Evolutionary conservation across 2,113 vertebrate species (phyloP), one percentile per base, ranked within the genome.

Genomic region (Macroglossus sobrinus): DNA sequence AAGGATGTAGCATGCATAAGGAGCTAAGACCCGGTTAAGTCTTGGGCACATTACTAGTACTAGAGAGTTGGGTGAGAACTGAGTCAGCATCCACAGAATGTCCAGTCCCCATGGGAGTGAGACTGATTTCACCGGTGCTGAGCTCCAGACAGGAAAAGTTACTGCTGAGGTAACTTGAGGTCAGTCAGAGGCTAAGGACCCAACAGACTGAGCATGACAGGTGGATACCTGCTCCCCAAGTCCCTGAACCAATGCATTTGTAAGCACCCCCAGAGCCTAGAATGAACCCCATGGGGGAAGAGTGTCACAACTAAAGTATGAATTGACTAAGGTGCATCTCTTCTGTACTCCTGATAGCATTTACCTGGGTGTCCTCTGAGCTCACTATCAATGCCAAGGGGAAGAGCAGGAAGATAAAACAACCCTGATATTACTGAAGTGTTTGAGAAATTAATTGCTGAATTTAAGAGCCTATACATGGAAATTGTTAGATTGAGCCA

Each of bases 391-490:
- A 40, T 1, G 4, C 5, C 7, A 15, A 50, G 30, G 33, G 7
- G 40, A 79, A 50, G 30, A 79, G 53, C 33, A 66, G 3, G 43
- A 88, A 78, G 78, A 78, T 71, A 57, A 69, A 61, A 61, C 35
- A 84, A 33, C n/a, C 5, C 12, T 45, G 33, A 6, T 75, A 24
- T 50, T 33, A 28, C 33, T 13, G 38, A 50, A 80, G 71, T 50
- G 28, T 84, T 55, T 35, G 71, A 55, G 55, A 57, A 96, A 84
- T 26, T 57, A 94, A 64, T 26, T 57, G 33, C 43, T 35, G 21
- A 84, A 22, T 55, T 66, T 47, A 59, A 72, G 40, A n/a, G 72
- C 57, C 9, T 22, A 30, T 22, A 35, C 14, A 6, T 43, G 28
- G 47, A 66, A 72, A 24, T 30, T 57, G 66, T 0, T 8, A 57